Evolutionary conservation across 2,797 vertebrate species (phyloP).

Genomic region (Oceanodroma leucorhoa): DNA sequence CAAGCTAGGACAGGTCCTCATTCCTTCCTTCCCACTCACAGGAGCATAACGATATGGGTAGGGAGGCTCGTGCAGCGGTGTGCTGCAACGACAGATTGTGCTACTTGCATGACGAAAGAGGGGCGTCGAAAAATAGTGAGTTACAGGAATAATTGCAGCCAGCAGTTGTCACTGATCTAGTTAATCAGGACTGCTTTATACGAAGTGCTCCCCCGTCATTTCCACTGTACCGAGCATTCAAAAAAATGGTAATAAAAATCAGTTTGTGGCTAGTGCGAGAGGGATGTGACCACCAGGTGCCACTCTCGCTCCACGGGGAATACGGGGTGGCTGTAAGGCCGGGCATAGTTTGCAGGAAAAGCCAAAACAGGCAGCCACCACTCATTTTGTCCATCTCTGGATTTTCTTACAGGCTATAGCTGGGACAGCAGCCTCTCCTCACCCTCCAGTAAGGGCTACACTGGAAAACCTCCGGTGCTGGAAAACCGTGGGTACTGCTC

Average conservation of each 20-base stretch:
- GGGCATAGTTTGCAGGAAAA: background rate
- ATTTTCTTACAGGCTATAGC: background rate
- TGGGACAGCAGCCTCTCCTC: background rate
- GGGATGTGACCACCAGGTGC: constrained; percentile 40
- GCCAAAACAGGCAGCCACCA: background rate
- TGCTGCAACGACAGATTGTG: background rate
- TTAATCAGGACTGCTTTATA: background rate
- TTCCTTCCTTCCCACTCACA: background rate
- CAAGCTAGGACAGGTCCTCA: background rate
- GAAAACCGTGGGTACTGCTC: background rate
- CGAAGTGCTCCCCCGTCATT: background rate
- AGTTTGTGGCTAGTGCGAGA: background rate
- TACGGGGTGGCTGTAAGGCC: background rate
- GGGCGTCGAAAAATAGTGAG: background rate
- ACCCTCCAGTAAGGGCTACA: accelerated
- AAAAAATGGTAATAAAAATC: background rate
- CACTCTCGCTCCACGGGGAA: constrained; percentile 48
- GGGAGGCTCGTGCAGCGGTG: accelerated
- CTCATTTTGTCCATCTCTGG: background rate
- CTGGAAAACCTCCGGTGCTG: background rate
- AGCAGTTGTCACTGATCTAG: background rate
- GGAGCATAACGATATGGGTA: background rate
- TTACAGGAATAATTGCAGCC: background rate
- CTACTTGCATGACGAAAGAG: background rate
- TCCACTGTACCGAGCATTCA: background rate